These are phyloP conservation scores for Gymnosoma rotundatum DNA, from an alignment of 2,888 invertebrate species.

Conservation along the genomic window DNA sequence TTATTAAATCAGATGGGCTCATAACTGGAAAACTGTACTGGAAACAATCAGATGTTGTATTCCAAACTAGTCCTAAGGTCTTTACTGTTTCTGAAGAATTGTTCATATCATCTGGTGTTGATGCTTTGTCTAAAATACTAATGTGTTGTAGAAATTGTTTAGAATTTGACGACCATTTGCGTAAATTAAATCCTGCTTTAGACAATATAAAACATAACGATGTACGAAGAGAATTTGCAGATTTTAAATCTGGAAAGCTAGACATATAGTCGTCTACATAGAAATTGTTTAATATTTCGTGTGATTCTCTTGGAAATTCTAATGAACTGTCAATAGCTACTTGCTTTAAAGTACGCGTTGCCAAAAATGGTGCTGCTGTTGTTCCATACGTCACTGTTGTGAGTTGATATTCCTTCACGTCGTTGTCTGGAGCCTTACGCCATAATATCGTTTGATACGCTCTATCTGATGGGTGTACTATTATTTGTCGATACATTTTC, in stretches of 20 bases:
- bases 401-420: slow-evolving; percentile 36
- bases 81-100: slow-evolving; percentile 67
- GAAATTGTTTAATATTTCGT: slow-evolving; percentile 41
- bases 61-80: slow-evolving; percentile 45
- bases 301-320: slow-evolving; percentile 32
- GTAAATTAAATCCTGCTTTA: slow-evolving; percentile 41
- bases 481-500: slow-evolving; percentile 61
- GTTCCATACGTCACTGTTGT: slow-evolving; percentile 55
- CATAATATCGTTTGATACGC: slow-evolving; percentile 56
- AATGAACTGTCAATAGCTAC: slow-evolving; percentile 44
- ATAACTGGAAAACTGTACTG: slow-evolving; percentile 23
- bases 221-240: slow-evolving; percentile 8
- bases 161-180: slow-evolving; percentile 52
- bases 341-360: slow-evolving; percentile 49
- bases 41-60: slow-evolving; percentile 31
- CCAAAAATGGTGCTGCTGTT: slow-evolving; percentile 50
- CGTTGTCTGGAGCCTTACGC: slow-evolving; percentile 22
- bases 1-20: slow-evolving; percentile 8
- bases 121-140: slow-evolving; percentile 5
- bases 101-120: slow-evolving; percentile 73
- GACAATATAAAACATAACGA: slow-evolving; percentile 33
- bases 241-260: slow-evolving; percentile 57
- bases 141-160: slow-evolving; percentile 22
- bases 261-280: slow-evolving; percentile 56
- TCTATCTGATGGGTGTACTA: slow-evolving; percentile 39